Conservation (phyloP, 2,888 invertebrate species). For the Serrognathus titanus region DNA sequence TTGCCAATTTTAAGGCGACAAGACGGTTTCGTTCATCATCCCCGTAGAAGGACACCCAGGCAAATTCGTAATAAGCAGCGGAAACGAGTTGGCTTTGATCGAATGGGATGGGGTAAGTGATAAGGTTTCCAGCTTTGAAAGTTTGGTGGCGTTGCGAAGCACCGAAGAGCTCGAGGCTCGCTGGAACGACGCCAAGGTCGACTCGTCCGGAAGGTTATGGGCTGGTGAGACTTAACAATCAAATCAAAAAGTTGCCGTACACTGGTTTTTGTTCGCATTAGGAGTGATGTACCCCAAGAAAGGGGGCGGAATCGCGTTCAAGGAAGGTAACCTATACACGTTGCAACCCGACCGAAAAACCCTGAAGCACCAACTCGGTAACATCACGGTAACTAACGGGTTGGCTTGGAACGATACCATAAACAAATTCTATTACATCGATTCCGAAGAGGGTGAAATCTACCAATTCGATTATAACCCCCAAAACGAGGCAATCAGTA, state of each 20-base stretch:
- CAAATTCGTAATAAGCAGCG: constrained; percentile 61
- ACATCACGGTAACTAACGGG: constrained; percentile 70
- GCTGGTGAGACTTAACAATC: constrained; percentile 53
- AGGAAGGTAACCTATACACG: constrained; percentile 16
- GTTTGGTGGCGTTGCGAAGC: constrained; percentile 57
- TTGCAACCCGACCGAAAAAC: background rate
- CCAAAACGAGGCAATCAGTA: constrained; percentile 61
- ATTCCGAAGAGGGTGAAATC: constrained; percentile 64
- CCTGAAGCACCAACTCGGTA: constrained; percentile 30
- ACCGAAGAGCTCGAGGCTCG: constrained; percentile 49
- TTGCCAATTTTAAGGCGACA: constrained; percentile 12
- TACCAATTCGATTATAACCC: constrained; percentile 71
- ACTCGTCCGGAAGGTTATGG: constrained; percentile 69
- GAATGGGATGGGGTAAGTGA: constrained; percentile 60
- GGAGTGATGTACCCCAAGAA: constrained; percentile 20
- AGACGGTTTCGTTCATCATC: constrained; percentile 53
- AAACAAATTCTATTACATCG: constrained; percentile 71
- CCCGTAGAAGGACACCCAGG: constrained; percentile 58
- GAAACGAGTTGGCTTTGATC: constrained; percentile 55
- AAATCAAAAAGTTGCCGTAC: background rate
- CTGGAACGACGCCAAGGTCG: constrained; percentile 73
- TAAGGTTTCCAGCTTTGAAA: constrained; percentile 50
- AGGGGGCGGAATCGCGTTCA: constrained; percentile 5
- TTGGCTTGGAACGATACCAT: constrained; percentile 68
- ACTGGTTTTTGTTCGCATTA: background rate